Percentiles rank a stretch among this genome's conserved stretches.
Evolutionary conservation across 2,888 invertebrate genomes (phyloP).

Genomic region (Callinectes sapidus): DNA sequence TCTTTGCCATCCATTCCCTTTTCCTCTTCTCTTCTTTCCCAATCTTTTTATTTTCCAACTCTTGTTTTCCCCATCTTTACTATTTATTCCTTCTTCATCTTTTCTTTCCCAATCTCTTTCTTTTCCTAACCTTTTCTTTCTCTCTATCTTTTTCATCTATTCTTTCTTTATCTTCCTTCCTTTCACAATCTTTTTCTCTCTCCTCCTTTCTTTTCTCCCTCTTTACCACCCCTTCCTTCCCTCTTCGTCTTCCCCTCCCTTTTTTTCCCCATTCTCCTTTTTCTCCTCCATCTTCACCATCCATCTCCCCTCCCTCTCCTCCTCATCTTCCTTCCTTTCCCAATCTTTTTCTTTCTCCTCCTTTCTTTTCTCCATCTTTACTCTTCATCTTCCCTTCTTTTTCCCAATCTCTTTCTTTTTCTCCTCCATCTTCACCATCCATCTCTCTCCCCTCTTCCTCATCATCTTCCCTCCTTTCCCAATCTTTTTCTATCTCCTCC

Average conservation of each 20-base stretch:
- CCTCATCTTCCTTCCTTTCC: neutral
- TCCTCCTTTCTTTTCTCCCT: neutral
- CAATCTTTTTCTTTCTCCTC: neutral
- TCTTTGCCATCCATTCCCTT: too few relatives aligned
- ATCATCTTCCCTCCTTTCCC: neutral
- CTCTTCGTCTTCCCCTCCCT: too few relatives aligned
- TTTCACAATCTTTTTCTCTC: neutral
- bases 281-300: neutral
- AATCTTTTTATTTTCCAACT: neutral
- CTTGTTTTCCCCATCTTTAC: neutral
- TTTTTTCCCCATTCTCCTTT: neutral
- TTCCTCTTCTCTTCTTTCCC: too few relatives aligned
- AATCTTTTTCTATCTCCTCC: neutral
- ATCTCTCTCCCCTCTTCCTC: neutral
- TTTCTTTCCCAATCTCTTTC: too few relatives aligned
- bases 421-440: neutral
- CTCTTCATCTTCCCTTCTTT: neutral
- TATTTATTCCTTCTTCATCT: neutral
- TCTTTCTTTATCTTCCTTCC: neutral
- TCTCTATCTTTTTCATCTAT: slow-evolving; percentile 4
- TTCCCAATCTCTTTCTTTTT: neutral
- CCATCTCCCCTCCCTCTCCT: neutral
- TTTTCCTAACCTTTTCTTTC: too few relatives aligned
- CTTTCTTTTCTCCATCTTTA: neutral
- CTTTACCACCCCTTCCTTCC: neutral